A percentile compares a stretch with the other conserved stretches of the same genome.
phyloP scores from a whole-genome alignment of 2,888 invertebrate genomes.

The Trichopria drosophilae region DNA sequence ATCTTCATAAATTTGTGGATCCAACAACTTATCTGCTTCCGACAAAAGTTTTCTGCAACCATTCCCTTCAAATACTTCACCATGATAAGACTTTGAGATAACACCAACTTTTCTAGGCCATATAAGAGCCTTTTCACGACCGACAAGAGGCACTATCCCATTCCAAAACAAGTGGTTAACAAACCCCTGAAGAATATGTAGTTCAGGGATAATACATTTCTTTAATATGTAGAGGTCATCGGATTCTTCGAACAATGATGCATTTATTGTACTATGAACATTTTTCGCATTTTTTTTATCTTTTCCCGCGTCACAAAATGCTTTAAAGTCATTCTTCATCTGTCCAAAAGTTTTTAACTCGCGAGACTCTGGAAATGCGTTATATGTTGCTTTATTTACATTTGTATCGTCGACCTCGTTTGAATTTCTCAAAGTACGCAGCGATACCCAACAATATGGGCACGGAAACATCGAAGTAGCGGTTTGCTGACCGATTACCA shows the following conservation, averaged over 20 bases:
- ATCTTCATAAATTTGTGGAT: constrained; percentile 7
- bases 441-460: too few species aligned
- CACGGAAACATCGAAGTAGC: too few species aligned
- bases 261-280: constrained; percentile 14
- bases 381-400: background rate
- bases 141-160: background rate
- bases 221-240: constrained; percentile 3
- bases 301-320: constrained; percentile 9
- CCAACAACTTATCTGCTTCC: constrained; percentile 1
- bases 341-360: constrained; percentile 13
- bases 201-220: constrained; percentile 8
- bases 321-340: constrained; percentile 6
- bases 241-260: constrained; percentile 2
- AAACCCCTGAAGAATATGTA: constrained; percentile 8
- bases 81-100: constrained; percentile 1
- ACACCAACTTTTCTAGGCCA: background rate
- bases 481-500: constrained; percentile 6
- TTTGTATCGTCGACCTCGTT: constrained; percentile 1
- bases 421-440: constrained; percentile 5
- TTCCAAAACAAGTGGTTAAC: constrained; percentile 7
- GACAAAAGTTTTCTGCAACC: background rate
- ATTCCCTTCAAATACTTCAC: constrained; percentile 7
- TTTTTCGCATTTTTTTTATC: constrained; percentile 7
- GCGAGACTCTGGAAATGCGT: background rate
- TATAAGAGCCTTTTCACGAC: background rate